Conservation (phyloP, 2,113 vertebrate species). For the Oncorhynchus tshawytscha region DNA sequence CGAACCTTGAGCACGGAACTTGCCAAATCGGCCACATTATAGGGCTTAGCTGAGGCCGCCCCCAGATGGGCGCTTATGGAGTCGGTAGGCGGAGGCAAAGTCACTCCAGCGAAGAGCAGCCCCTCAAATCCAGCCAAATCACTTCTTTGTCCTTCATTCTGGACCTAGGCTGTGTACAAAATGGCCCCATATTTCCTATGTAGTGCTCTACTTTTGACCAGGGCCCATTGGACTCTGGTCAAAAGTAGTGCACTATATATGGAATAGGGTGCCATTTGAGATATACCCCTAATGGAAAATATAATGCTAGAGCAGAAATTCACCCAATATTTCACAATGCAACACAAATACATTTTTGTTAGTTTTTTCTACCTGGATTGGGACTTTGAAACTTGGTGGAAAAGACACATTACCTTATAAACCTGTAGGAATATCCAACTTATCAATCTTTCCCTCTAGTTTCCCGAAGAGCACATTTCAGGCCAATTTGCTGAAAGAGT, state of each 20-base stretch:
- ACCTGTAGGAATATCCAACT: constrained; percentile 47
- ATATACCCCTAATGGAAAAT: constrained; percentile 41
- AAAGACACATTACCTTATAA: constrained; percentile 36
- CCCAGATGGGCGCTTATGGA: constrained; percentile 65
- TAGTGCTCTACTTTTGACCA: no score
- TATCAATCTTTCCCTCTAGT: constrained; percentile 26
- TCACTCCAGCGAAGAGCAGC: constrained; percentile 37
- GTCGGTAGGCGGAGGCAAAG: constrained; percentile 47
- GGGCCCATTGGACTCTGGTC: no score
- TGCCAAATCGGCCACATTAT: constrained; percentile 76
- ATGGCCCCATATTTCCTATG: no score
- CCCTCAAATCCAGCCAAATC: constrained; percentile 56
- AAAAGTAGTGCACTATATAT: no score
- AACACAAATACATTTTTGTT: constrained; percentile 31
- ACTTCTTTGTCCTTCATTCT: constrained; percentile 61
- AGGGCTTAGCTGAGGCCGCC: constrained; percentile 67
- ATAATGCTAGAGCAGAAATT: constrained; percentile 43
- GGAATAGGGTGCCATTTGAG: no score
- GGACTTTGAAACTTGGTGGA: constrained; percentile 29
- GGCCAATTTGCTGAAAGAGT: constrained; percentile 52
- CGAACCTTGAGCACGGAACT: constrained; percentile 50
- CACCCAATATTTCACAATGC: constrained; percentile 20
- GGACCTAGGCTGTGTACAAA: constrained; percentile 12
- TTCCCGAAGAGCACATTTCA: constrained; percentile 46
- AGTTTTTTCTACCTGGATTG: constrained; percentile 31